phyloP scores from a whole-genome alignment of 2,888 invertebrate genomes.

The Lamellibrachia satsuma region DNA sequence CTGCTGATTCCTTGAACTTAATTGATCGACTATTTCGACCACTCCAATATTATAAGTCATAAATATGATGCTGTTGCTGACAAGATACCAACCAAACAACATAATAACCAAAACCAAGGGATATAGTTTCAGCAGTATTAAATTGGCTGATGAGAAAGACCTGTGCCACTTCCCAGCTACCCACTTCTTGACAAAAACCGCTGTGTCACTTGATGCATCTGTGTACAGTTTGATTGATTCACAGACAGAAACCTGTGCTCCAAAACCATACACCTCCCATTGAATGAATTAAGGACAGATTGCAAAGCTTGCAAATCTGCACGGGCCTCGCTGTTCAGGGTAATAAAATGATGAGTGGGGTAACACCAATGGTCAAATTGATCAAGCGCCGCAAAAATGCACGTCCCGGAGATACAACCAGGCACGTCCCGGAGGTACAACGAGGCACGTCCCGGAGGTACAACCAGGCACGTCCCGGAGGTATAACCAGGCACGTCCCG shows the following conservation, averaged over 20 bases:
- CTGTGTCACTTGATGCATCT: slow-evolving; percentile 9
- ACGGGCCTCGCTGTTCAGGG: neutral
- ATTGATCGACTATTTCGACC: neutral
- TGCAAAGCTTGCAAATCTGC: neutral
- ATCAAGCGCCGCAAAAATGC: neutral
- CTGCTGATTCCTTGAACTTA: neutral
- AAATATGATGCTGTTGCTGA: neutral
- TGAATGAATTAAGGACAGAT: neutral
- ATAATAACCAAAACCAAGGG: neutral
- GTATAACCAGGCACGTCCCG: too few species aligned
- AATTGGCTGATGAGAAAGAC: neutral
- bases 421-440: neutral
- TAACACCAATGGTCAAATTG: neutral
- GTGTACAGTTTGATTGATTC: slow-evolving; percentile 21
- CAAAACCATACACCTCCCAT: slow-evolving; percentile 14
- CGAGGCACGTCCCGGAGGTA: too few species aligned
- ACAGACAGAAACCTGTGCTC: neutral
- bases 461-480: too few species aligned
- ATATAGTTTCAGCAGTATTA: neutral
- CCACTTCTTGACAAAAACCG: neutral
- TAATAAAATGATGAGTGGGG: neutral
- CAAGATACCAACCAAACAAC: neutral
- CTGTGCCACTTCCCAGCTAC: slow-evolving; percentile 18
- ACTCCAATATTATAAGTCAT: neutral
- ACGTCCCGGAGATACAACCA: neutral